Percentiles rank a stretch among this genome's conserved stretches.
These are phyloP conservation scores for Platalea minor DNA, from an alignment of 2,797 vertebrate species.

Conservation along the genomic window DNA sequence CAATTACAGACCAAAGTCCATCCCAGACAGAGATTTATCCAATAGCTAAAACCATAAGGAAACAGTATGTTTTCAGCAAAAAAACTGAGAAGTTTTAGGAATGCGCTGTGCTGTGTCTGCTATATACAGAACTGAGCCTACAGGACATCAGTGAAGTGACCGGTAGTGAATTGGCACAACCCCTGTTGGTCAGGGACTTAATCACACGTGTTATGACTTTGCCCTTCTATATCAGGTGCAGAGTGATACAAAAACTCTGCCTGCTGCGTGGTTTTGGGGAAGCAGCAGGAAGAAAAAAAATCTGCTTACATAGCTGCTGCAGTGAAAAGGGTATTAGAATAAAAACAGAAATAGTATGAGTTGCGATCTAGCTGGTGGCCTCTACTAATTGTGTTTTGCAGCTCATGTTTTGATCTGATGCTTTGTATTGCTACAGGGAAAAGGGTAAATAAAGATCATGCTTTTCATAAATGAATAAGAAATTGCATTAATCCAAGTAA, in stretches of 20 bases:
- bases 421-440: neutral
- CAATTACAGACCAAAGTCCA: neutral
- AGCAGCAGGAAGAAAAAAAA: neutral
- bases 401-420: neutral
- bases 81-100: neutral
- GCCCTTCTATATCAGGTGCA: neutral
- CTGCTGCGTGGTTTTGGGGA: neutral
- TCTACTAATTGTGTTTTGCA: neutral
- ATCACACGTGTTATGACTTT: neutral
- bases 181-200: too few species aligned
- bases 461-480: neutral
- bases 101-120: neutral
- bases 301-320: accelerated
- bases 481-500: neutral
- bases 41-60: neutral
- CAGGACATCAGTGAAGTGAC: neutral
- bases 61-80: neutral
- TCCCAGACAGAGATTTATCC: neutral
- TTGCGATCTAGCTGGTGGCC: neutral
- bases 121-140: neutral
- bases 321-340: neutral
- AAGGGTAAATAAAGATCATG: neutral
- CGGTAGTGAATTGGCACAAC: neutral
- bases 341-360: accelerated
- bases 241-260: neutral